Evolutionary conservation across 1,140 invertebrate species (phyloP), one percentile per base, ranked within the genome.

Genomic region (Ladona fulva): DNA sequence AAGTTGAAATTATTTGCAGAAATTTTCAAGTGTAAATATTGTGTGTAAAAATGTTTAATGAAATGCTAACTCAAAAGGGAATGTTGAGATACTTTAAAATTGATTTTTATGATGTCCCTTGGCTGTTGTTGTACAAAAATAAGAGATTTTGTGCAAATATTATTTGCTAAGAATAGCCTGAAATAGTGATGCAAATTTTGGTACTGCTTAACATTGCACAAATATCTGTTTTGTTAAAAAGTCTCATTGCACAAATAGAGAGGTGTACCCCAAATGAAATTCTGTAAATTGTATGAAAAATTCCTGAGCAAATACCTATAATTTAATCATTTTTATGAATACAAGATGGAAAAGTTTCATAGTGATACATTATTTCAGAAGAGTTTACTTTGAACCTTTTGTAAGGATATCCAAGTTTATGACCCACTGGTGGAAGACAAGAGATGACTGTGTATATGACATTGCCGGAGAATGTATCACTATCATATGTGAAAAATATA

Each of bases 401-500:
- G 29, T 76, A 37, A 29, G 25, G 42, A 76, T n/a, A 42, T n/a
- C 7, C 25, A 29, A 76, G 14, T 37, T 37, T 37, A 25, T 37
- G n/a, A 76, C 12, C 14, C 25, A 19, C 14, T 37, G 12, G 19
- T 76, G 19, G 25, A 76, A 25, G 29, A 25, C 25, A 29, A 25
- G 19, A 29, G n/a, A 42, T 76, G 25, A 42, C 42, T 76, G 42
- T 29, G 42, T n/a, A 37, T 76, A 29, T n/a, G n/a, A n/a, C 75
- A 37, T 76, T 76, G 25, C 75, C 11, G 24, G 14, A 76, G n/a
- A 19, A 42, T 29, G n/a, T 24, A n/a, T 24, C 19, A 29, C 10
- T 29, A 76, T n/a, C 12, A 29, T 25, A 42, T 25, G 24, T 76
- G 25, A 75, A 75, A 73, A 75, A 75, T 75, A 76, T 76, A 76